These are phyloP conservation scores for Hololepta plana DNA, from an alignment of 2,888 invertebrate species.

Conservation along the genomic window DNA sequence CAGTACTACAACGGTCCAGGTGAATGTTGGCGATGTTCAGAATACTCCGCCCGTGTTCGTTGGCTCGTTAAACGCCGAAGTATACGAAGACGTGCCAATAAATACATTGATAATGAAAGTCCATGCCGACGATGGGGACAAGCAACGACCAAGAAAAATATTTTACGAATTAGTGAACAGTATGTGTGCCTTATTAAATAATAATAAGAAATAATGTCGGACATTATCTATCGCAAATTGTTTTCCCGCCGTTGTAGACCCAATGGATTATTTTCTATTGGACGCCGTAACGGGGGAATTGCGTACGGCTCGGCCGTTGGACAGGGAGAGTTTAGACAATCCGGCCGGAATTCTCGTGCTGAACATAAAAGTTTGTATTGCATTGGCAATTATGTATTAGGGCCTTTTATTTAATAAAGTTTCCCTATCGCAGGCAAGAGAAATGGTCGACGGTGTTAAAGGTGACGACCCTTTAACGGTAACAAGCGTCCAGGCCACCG, in stretches of 20 bases:
- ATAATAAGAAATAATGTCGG: background rate
- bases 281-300: slow-evolving; percentile 65
- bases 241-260: slow-evolving; percentile 40
- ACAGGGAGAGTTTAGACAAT: slow-evolving; percentile 66
- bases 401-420: background rate
- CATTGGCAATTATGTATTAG: background rate
- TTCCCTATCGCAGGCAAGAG: slow-evolving; percentile 40
- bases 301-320: slow-evolving; percentile 65
- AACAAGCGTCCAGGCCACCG: slow-evolving; percentile 53
- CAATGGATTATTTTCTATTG: slow-evolving; percentile 69
- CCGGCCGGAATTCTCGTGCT: slow-evolving; percentile 62
- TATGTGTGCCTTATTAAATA: slow-evolving; percentile 27
- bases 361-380: slow-evolving; percentile 44
- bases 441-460: slow-evolving; percentile 54
- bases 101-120: slow-evolving; percentile 64
- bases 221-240: slow-evolving; percentile 6
- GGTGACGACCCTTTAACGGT: slow-evolving; percentile 49
- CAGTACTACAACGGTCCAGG: slow-evolving; percentile 53
- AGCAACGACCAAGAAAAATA: slow-evolving; percentile 63
- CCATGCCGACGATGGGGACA: slow-evolving; percentile 69
- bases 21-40: slow-evolving; percentile 70
- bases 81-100: slow-evolving; percentile 68
- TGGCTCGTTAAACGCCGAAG: slow-evolving; percentile 59
- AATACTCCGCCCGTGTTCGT: slow-evolving; percentile 74
- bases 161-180: slow-evolving; percentile 63